Base-by-base conservation (phyloP, 1,140 invertebrate genomes). In the Andricus grossulariae region DNA sequence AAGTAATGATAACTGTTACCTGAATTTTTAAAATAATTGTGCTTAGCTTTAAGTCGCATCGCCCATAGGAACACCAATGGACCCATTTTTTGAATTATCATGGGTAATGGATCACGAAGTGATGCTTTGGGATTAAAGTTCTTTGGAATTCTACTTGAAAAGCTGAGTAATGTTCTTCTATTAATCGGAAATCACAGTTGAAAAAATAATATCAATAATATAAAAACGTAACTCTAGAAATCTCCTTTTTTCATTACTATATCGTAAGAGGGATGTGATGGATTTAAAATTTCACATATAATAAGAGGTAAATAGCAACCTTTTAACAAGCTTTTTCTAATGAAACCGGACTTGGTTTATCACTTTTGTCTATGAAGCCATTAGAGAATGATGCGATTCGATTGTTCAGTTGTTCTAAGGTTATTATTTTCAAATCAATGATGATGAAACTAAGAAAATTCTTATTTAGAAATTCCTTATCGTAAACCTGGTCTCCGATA, bases 371-470 rank as follows among this genome's bases (percentile, higher is more conserved):
- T n/a, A n/a, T n/a, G n/a, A n/a, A n/a, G n/a, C n/a, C n/a, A n/a
- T n/a, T n/a, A n/a, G n/a, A n/a, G n/a, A n/a, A n/a, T n/a, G n/a
- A n/a, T n/a, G n/a, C n/a, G n/a, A n/a, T n/a, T n/a, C 74, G 66
- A 50, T 80, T 66, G 71, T 84, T 84, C 3, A 82, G 72, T 7
- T 80, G 50, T 21, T 50, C 13, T 3, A 83, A 19, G 50, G 52
- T 73, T 19, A 83, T 73, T 51, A 81, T 4, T 73, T 77, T 73
- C 11, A 52, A 32, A n/a, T 82, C 72, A n/a, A 49, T 49, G 18
- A 75, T 71, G n/a, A 80, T 70, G n/a, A n/a, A n/a, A n/a, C n/a
- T n/a, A n/a, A n/a, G n/a, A n/a, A n/a, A n/a, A n/a, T n/a, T n/a
- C n/a, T n/a, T n/a, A n/a, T n/a, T n/a, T n/a, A n/a, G n/a, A n/a